These are phyloP conservation scores for Autographa gamma DNA, from an alignment of 2,888 invertebrate species.

Conservation along the genomic window DNA sequence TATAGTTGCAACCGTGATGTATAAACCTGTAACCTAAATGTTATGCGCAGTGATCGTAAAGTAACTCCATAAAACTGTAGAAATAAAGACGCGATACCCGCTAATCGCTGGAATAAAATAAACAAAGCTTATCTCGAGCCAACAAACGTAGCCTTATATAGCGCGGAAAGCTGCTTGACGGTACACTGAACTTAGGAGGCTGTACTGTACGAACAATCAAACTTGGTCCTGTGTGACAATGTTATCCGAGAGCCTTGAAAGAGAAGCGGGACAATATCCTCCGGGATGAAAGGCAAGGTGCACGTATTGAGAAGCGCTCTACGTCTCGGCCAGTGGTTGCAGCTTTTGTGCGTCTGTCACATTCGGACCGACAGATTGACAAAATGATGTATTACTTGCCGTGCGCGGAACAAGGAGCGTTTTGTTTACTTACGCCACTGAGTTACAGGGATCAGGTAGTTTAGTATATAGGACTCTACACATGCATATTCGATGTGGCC, in stretches of 20 bases:
- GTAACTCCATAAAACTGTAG: constrained; percentile 63
- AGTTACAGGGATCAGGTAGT: background rate
- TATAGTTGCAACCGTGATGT: constrained; percentile 48
- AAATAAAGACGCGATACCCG: constrained; percentile 62
- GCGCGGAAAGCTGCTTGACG: constrained; percentile 71
- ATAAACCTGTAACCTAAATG: constrained; percentile 47
- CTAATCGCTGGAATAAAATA: constrained; percentile 78
- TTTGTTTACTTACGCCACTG: constrained; percentile 2
- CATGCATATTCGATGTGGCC: background rate
- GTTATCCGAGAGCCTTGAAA: constrained; percentile 59
- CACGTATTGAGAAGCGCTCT: constrained; percentile 52
- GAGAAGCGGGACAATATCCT: constrained; percentile 63
- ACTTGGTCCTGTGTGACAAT: constrained; percentile 64
- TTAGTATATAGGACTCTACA: background rate
- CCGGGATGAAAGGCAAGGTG: constrained; percentile 63
- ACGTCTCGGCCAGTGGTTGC: constrained; percentile 51
- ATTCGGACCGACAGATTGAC: constrained; percentile 39
- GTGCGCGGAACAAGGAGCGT: constrained; percentile 11
- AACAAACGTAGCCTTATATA: constrained; percentile 78
- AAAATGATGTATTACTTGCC: constrained; percentile 40
- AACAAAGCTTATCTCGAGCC: constrained; percentile 82
- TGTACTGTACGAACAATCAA: constrained; percentile 65
- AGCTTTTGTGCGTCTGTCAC: constrained; percentile 48
- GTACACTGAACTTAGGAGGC: constrained; percentile 67
- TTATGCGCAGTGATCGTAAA: constrained; percentile 59